Evolutionary conservation across 2,797 vertebrate species (phyloP).

Genomic region (Pagetopsis macropterus): DNA sequence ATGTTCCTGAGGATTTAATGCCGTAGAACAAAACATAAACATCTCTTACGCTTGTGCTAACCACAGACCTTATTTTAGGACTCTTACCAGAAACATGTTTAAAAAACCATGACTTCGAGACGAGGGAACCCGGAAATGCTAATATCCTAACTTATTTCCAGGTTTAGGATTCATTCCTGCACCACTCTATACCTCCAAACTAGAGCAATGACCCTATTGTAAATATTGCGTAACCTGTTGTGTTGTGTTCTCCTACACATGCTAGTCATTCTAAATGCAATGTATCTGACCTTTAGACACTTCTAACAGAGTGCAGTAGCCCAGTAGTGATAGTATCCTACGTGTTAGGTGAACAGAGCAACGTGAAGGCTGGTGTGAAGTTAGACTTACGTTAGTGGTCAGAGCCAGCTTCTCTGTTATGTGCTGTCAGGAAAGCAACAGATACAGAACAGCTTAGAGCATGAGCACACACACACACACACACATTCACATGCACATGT

Average conservation of each 20-base stretch:
- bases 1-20: no score
- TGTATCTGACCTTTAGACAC: background rate
- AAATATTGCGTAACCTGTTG: no score
- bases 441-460: constrained; percentile 45
- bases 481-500: constrained; percentile 9
- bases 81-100: no score
- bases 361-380: background rate
- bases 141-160: no score
- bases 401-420: constrained; percentile 80
- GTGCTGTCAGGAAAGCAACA: constrained; percentile 74
- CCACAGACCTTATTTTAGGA: no score
- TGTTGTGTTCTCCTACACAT: background rate
- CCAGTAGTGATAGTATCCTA: background rate
- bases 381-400: constrained; percentile 77
- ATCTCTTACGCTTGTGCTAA: no score
- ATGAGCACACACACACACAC: constrained; percentile 27
- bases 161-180: no score
- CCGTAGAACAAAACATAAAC: no score
- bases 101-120: no score
- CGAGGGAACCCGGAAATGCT: no score
- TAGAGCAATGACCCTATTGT: no score
- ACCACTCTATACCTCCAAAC: no score
- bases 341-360: background rate
- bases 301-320: background rate
- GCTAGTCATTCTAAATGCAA: background rate